Evolutionary conservation across 2,888 invertebrate species (phyloP).

Genomic region (Poecilobothrus nobilitatus): DNA sequence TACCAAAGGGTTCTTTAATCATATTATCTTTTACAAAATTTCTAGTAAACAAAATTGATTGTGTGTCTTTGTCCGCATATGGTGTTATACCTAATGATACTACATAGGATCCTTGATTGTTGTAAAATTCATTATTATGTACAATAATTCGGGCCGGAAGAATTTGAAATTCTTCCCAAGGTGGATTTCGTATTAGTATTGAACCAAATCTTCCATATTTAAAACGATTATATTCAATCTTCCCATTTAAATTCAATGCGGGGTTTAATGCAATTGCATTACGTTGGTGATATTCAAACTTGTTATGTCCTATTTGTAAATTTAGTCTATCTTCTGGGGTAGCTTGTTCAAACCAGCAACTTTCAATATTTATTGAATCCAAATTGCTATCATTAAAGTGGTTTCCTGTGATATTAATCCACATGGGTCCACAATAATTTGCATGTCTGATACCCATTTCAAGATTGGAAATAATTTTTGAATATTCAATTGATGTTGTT

Average conservation of each 20-base stretch:
- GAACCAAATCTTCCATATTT: conserved; percentile 72
- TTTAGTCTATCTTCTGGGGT: conserved; percentile 45
- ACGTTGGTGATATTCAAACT: conserved; percentile 66
- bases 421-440: conserved; percentile 78
- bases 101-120: conserved; percentile 82
- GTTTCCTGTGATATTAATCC: conserved; percentile 89
- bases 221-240: conserved; percentile 84
- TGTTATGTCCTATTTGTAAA: conserved; percentile 78
- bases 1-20: conserved; percentile 75
- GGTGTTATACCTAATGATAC: conserved; percentile 81
- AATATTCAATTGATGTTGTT: conserved; percentile 78
- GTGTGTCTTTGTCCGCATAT: conserved; percentile 71
- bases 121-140: conserved; percentile 80
- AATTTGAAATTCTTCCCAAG: conserved; percentile 69
- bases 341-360: conserved; percentile 60
- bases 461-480: conserved; percentile 75
- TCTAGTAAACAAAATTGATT: conserved; percentile 73
- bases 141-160: conserved; percentile 63
- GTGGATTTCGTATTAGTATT: conserved; percentile 72
- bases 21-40: conserved; percentile 82
- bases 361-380: conserved; percentile 71
- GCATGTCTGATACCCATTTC: conserved; percentile 86
- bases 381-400: conserved; percentile 70
- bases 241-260: conserved; percentile 66
- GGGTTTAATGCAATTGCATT: conserved; percentile 72